A percentile compares a stretch with the other conserved stretches of the same genome.
These are phyloP conservation scores for Takifugu bimaculatus DNA, from an alignment of 2,113 vertebrate species.

Conservation along the genomic window DNA sequence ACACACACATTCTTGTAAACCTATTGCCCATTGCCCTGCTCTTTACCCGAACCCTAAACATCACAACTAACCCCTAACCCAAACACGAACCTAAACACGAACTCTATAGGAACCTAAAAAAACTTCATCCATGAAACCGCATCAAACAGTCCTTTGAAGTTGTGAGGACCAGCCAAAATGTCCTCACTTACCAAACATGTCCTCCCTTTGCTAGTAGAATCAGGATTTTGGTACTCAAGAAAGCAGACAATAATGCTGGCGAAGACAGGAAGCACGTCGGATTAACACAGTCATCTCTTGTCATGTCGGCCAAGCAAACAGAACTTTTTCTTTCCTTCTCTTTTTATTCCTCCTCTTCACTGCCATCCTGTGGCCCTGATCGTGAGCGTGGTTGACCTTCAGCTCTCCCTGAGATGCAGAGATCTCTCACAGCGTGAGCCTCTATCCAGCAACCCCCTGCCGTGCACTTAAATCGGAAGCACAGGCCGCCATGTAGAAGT, in stretches of 20 bases:
- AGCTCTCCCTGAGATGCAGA: constrained; percentile 68
- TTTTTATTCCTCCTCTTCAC: constrained; percentile 39
- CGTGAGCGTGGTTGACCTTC: constrained; percentile 71
- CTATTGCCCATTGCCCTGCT: too few relatives aligned
- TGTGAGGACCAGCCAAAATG: too few relatives aligned
- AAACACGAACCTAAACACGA: too few relatives aligned
- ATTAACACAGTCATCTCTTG: constrained; percentile 18
- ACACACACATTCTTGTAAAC: too few relatives aligned
- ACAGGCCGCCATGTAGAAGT: constrained; percentile 36
- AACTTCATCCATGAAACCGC: too few relatives aligned
- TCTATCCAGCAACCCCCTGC: constrained; percentile 67
- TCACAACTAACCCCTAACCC: too few relatives aligned
- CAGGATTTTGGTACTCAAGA: too few relatives aligned
- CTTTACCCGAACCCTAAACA: too few relatives aligned
- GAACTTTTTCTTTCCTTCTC: constrained; percentile 1
- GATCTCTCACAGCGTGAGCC: constrained; percentile 70
- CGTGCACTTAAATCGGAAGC: constrained; percentile 69
- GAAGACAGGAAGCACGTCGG: background rate
- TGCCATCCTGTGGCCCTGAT: constrained; percentile 57
- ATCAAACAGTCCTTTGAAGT: too few relatives aligned
- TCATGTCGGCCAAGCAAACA: constrained; percentile 16
- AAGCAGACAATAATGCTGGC: background rate
- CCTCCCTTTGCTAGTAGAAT: too few relatives aligned
- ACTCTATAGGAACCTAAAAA: too few relatives aligned
- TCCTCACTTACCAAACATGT: too few relatives aligned